Base-by-base conservation (phyloP, 2,797 vertebrate species). In the Tenualosa ilisha region DNA sequence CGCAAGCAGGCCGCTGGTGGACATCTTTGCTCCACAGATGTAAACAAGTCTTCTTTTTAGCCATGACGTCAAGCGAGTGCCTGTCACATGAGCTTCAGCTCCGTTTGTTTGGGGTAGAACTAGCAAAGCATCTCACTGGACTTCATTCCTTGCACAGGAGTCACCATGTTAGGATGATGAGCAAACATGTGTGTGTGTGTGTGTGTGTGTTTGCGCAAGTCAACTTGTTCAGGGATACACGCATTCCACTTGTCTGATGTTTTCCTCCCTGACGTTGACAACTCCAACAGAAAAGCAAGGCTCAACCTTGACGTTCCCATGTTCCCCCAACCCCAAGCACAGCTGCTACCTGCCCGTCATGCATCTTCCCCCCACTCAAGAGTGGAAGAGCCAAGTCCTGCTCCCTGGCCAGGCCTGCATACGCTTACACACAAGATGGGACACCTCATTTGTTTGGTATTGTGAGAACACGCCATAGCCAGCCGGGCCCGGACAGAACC, bases 281-380 rank as follows among this genome's bases (percentile, higher is more conserved):
- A 40, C 20, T 79, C 15, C 72, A 79, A 40, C 65, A 72, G 26
- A 37, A 43, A 46, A 79, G 72, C 15, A 46, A 20, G 72, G 20
- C 72, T 40, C 17, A 79, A 79, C 72, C 40, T 31, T 7, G 72
- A 46, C 20, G 40, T 43, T 37, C 72, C 40, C 6, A 46, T 46
- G 72, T 46, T 24, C 63, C 63, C 24, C 0, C 11, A 3, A 11
- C 11, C 13, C 12, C 26, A 3, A 0, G 2, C 11, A 7, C 63
- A 3, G 46, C 61, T 6, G 2, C 40, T 84, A 91, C 85, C 90
- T 88, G 20, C 82, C 53, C 15, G 2, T 54, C 54, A 56, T 51
- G 50, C 37, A 46, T 3, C 40, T 11, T 8, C 24, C 40, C 49
- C 24, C 22, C 24, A 82, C 49, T 3, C 43, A 82, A 68, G 40